Conservation (phyloP, 2,888 invertebrate genomes). For the Nephrotoma appendiculata region DNA sequence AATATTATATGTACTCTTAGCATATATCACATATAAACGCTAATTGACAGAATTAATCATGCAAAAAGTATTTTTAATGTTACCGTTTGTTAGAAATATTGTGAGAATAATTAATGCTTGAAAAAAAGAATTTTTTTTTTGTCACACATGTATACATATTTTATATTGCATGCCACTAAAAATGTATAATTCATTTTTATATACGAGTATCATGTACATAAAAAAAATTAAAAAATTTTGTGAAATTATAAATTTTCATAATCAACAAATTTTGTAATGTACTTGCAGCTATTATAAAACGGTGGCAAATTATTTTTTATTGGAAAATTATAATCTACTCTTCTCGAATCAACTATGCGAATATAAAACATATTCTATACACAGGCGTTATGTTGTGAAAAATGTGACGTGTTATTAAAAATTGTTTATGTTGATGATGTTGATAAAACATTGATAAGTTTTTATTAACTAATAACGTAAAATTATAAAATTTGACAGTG, state of each 20-base stretch:
- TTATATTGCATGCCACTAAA: background rate
- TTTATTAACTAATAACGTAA: too few relatives aligned
- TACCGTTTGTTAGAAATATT: background rate
- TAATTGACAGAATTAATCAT: background rate
- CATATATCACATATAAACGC: background rate
- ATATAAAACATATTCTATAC: too few relatives aligned
- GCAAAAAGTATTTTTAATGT: background rate
- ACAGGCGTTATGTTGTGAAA: too few relatives aligned
- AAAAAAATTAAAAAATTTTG: background rate
- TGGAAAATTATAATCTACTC: too few relatives aligned
- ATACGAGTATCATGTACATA: background rate
- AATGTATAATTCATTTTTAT: background rate
- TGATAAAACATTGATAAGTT: too few relatives aligned
- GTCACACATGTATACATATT: background rate
- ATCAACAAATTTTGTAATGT: background rate
- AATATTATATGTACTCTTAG: background rate
- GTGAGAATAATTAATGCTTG: background rate
- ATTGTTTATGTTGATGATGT: too few relatives aligned
- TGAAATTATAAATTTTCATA: background rate
- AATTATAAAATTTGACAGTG: too few relatives aligned
- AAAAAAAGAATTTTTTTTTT: background rate
- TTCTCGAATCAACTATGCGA: too few relatives aligned
- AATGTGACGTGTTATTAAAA: too few relatives aligned
- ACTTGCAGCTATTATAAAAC: too few relatives aligned
- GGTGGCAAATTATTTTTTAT: too few relatives aligned